Base-by-base conservation (phyloP, 2,888 invertebrate genomes). In the Trichogramma evanescens region DNA sequence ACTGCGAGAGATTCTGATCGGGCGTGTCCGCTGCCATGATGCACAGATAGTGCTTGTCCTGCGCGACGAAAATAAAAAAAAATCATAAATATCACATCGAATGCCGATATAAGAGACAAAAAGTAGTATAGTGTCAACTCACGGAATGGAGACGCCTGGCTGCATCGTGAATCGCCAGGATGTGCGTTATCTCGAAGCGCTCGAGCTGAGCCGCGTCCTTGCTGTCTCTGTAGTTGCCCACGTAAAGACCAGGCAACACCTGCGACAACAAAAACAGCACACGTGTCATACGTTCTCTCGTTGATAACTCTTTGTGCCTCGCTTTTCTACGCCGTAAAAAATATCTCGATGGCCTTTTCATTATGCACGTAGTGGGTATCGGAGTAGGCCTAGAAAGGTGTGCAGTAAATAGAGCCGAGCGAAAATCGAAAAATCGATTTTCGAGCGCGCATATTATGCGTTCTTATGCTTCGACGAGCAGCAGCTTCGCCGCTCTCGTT, bases 1-100 rank as follows among this genome's bases (percentile, higher is more conserved):
- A 95, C 79, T 94, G 95, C 44, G 90, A 88, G 57, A 97, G 83
- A 80, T 95, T 94, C 81, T 97, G 95, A 72, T 92, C 91, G 0
- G 95, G 93, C 9, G 90, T 91, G 79, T 97, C 97, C n/a, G 95
- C 90, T 50, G 96, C 96, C 85, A 92, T 86, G 67, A 97, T 93
- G 78, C 95, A 95, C 55, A 96, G 82, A 78, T 97, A 97, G 79
- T 95, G 92, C 74, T 93, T 95, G 79, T 96, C 95, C 95, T 95
- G 82, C 39, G 82, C 74, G 80, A 10, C 8, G 52, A 55, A 54
- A 41, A 26, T n/a, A n/a, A 39, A 45, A 44, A 39, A 54, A 42
- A 43, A 52, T 26, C 6, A 40, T 42, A 4, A 54, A 41, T 50
- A 9, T 13, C 7, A 13, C 46, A 46, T 4, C 26, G 45, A 5